Evolutionary conservation across 2,113 vertebrate species (phyloP).

Genomic region (Neolamprologus kungweensis): DNA sequence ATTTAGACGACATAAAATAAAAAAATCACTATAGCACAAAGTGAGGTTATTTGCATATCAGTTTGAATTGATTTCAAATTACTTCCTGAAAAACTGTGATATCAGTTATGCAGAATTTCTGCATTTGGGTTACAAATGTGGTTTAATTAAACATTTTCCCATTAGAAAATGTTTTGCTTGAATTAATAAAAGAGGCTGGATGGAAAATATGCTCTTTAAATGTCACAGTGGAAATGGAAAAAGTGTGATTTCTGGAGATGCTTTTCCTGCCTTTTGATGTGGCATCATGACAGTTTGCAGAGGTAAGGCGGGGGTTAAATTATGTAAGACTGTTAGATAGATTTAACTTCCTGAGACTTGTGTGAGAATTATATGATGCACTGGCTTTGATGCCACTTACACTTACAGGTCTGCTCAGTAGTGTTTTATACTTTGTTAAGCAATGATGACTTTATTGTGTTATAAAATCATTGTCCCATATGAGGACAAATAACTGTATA

Average conservation of each 20-base stretch:
- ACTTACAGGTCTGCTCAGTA: neutral
- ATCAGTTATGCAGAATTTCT: neutral
- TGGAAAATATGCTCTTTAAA: neutral
- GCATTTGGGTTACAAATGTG: neutral
- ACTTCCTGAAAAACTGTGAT: neutral
- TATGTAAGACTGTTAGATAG: neutral
- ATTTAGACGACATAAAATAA: neutral
- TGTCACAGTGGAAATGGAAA: neutral
- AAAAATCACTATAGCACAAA: neutral
- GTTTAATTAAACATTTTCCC: neutral
- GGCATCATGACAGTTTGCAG: too few relatives aligned
- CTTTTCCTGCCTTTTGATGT: conserved; percentile 1
- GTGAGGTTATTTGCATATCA: neutral
- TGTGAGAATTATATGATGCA: neutral
- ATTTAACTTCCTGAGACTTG: neutral
- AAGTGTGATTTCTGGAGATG: neutral
- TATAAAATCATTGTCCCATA: neutral
- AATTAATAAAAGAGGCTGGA: neutral
- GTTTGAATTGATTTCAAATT: neutral
- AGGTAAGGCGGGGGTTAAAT: neutral
- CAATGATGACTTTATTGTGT: neutral
- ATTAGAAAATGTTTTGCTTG: neutral
- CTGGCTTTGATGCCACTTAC: neutral
- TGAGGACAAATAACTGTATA: neutral
- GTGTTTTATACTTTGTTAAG: neutral